Percentiles rank a stretch among this genome's conserved stretches.
phyloP scores from a whole-genome alignment of 2,797 vertebrate species.

The Pterois miles region DNA sequence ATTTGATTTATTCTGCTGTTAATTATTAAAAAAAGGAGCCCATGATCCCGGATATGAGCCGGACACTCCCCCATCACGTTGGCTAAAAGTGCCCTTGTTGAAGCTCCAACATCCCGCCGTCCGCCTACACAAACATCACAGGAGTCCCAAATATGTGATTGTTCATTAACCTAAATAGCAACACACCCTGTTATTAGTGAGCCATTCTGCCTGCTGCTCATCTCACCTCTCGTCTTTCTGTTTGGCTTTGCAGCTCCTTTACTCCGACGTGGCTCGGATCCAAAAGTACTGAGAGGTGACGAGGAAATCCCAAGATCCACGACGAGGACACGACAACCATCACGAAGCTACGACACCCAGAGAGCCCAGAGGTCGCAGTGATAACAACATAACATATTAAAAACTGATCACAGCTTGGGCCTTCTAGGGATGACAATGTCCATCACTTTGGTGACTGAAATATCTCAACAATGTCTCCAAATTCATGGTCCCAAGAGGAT shows the following conservation, averaged over 20 bases:
- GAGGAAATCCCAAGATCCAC: not conserved
- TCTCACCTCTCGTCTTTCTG: slow-evolving; percentile 4
- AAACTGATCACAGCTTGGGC: not conserved
- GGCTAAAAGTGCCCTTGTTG: slow-evolving; percentile 18
- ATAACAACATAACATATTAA: not conserved
- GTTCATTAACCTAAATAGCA: slow-evolving; percentile 80
- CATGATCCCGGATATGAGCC: not conserved
- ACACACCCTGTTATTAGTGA: slow-evolving; percentile 34
- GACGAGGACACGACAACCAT: not conserved
- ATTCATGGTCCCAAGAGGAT: not conserved
- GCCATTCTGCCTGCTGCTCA: slow-evolving; percentile 15
- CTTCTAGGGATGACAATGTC: not conserved
- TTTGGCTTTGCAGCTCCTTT: not conserved
- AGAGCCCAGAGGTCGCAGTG: not conserved
- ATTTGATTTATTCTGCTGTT: slow-evolving; percentile 9
- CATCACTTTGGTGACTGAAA: not conserved
- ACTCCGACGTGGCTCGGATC: not conserved
- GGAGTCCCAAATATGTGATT: slow-evolving; percentile 68
- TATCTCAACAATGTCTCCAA: not conserved
- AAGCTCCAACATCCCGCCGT: slow-evolving; percentile 4
- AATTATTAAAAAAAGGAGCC: slow-evolving; percentile 17
- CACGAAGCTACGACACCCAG: not conserved
- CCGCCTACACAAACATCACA: slow-evolving; percentile 37
- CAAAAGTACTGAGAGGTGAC: not conserved
- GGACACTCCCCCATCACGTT: slow-evolving; percentile 18